Percentiles rank a stretch among this genome's conserved stretches.
phyloP scores from a whole-genome alignment of 2,888 invertebrate species.

The Plebejus anna region DNA sequence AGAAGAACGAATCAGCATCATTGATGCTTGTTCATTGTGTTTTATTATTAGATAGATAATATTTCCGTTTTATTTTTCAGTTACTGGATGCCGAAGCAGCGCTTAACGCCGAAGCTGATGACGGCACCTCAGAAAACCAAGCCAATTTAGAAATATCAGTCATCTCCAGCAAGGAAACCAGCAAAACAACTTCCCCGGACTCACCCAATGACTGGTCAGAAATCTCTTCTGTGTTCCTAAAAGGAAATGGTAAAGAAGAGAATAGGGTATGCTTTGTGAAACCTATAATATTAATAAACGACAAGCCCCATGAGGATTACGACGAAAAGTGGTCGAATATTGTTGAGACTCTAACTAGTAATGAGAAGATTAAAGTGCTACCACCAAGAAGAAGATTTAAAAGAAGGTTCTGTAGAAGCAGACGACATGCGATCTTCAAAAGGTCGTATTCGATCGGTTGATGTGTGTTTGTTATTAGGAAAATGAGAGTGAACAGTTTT shows the following conservation, averaged over 20 bases:
- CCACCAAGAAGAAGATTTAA: slow-evolving; percentile 58
- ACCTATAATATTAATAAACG: slow-evolving; percentile 69
- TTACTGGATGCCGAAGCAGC: slow-evolving; percentile 65
- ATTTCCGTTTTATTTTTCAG: slow-evolving; percentile 45
- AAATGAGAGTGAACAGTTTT: too few species aligned
- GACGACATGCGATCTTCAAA: slow-evolving; percentile 61
- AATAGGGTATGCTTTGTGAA: slow-evolving; percentile 47
- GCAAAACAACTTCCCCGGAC: slow-evolving; percentile 50
- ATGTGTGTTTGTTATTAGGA: slow-evolving; percentile 30
- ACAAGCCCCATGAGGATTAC: slow-evolving; percentile 65
- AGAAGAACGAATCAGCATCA: too few species aligned
- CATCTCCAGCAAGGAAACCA: slow-evolving; percentile 52
- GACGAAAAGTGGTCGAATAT: slow-evolving; percentile 63
- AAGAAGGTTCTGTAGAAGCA: slow-evolving; percentile 62
- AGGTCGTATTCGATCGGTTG: slow-evolving; percentile 69
- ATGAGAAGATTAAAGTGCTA: slow-evolving; percentile 58
- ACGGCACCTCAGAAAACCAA: slow-evolving; percentile 48
- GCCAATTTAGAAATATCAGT: slow-evolving; percentile 56
- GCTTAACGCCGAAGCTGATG: slow-evolving; percentile 47
- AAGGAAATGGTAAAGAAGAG: slow-evolving; percentile 48
- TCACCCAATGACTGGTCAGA: slow-evolving; percentile 48
- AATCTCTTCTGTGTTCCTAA: slow-evolving; percentile 47
- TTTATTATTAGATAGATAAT: too few species aligned
- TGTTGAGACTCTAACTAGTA: slow-evolving; percentile 53
- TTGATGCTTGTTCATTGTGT: too few species aligned